Conservation (phyloP, 2,797 vertebrate genomes). For the Leptodactylus fallax region DNA sequence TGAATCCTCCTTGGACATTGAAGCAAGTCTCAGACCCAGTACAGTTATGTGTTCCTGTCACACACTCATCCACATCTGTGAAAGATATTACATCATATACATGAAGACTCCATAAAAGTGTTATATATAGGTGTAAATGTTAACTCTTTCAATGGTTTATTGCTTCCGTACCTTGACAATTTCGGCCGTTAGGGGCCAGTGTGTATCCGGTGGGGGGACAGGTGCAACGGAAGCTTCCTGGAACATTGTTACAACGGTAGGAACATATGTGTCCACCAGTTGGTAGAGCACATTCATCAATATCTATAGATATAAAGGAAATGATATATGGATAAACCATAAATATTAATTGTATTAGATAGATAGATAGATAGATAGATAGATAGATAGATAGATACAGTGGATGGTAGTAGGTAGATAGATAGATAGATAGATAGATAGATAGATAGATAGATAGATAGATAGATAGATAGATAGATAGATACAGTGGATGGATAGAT, state of each 20-base stretch:
- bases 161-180: slow-evolving; percentile 86
- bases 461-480: too few relatives aligned
- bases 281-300: slow-evolving; percentile 95
- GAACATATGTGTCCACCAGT: slow-evolving; percentile 96
- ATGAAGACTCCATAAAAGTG: neutral
- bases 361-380: neutral
- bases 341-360: neutral
- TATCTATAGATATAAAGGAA: slow-evolving; percentile 78
- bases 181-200: slow-evolving; percentile 88
- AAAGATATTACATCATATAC: neutral
- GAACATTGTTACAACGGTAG: slow-evolving; percentile 91
- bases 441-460: too few relatives aligned
- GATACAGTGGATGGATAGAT: too few relatives aligned
- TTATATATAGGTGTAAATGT: neutral
- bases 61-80: slow-evolving; percentile 92
- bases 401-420: too few relatives aligned
- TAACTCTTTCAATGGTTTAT: neutral
- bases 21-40: slow-evolving; percentile 90
- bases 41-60: slow-evolving; percentile 89
- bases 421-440: too few relatives aligned
- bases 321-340: neutral
- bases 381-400: too few relatives aligned
- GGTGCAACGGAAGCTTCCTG: slow-evolving; percentile 93
- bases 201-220: slow-evolving; percentile 88
- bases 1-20: slow-evolving; percentile 91